Evolutionary conservation across 1,140 invertebrate species (phyloP).

Genomic region (Heliconius eleuchia): DNA sequence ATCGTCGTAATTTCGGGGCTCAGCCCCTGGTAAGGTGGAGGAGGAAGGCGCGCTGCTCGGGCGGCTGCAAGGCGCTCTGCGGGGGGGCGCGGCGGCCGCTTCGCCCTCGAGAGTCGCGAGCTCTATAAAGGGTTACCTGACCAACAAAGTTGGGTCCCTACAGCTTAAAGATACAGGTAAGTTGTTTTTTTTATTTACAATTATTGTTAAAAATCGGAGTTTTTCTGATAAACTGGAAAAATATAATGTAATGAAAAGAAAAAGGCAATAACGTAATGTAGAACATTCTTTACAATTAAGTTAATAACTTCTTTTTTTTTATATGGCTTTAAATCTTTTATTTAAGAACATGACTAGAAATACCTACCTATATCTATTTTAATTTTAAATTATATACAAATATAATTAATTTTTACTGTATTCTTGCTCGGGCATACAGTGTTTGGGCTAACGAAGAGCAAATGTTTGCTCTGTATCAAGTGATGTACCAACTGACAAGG

Average conservation of each 20-base stretch:
- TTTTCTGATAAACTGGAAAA: neutral
- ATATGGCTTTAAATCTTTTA: neutral
- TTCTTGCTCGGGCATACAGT: neutral
- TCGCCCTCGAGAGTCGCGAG: constrained; percentile 70
- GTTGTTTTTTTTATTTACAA: constrained; percentile 20
- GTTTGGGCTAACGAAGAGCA: constrained; percentile 48
- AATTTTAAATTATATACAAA: no score
- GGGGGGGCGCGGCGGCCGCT: constrained; percentile 78
- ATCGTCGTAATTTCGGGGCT: constrained; percentile 42
- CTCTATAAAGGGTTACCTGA: constrained; percentile 72
- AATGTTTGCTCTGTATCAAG: constrained; percentile 56
- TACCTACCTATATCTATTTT: no score
- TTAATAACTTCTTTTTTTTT: neutral
- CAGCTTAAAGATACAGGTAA: constrained; percentile 74
- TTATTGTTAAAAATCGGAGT: neutral
- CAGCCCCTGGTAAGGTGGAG: constrained; percentile 79
- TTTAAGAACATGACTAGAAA: no score
- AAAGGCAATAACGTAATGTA: neutral
- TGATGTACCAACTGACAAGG: constrained; percentile 15
- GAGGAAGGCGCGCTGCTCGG: constrained; percentile 77
- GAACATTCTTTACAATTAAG: neutral
- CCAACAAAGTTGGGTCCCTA: constrained; percentile 71
- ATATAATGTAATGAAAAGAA: no score
- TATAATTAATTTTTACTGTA: neutral
- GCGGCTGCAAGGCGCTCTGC: constrained; percentile 78